These are phyloP conservation scores for Carcharodon carcharias DNA, from an alignment of 2,797 vertebrate genomes.

Conservation along the genomic window DNA sequence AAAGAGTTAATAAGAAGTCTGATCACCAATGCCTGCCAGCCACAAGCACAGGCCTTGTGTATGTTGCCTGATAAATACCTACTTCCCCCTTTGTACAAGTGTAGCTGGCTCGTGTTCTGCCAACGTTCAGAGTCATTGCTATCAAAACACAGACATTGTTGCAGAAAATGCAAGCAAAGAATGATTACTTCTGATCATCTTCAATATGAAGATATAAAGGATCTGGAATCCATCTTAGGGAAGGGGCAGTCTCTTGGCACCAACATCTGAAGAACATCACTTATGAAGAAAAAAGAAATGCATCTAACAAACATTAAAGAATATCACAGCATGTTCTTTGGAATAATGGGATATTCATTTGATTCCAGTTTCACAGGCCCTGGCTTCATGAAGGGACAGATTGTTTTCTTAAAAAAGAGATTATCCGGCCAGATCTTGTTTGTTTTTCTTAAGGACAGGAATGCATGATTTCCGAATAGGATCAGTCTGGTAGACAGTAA, in stretches of 20 bases:
- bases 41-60: background rate
- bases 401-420: slow-evolving; percentile 6
- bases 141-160: slow-evolving; percentile 26
- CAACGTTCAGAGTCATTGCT: slow-evolving; percentile 19
- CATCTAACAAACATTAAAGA: slow-evolving; percentile 34
- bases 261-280: slow-evolving; percentile 57
- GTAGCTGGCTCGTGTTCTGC: background rate
- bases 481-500: slow-evolving; percentile 30
- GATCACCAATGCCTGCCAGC: background rate
- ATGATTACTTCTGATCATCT: slow-evolving; percentile 78
- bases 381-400: slow-evolving; percentile 23
- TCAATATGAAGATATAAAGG: slow-evolving; percentile 99
- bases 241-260: slow-evolving; percentile 71
- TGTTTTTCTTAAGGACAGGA: slow-evolving; percentile 13
- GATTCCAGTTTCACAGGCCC: slow-evolving; percentile 11
- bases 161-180: slow-evolving; percentile 38
- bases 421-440: slow-evolving; percentile 34
- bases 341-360: slow-evolving; percentile 34
- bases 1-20: slow-evolving; percentile 4
- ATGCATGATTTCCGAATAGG: slow-evolving; percentile 15
- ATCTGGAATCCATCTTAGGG: slow-evolving; percentile 64
- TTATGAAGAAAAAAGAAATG: slow-evolving; percentile 58
- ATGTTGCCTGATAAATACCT: background rate
- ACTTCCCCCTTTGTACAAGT: slow-evolving; percentile 26
- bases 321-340: slow-evolving; percentile 38